Evolutionary conservation across 2,888 invertebrate genomes (phyloP), one percentile per base, ranked within the genome.

Genomic region (Rutpela maculata): DNA sequence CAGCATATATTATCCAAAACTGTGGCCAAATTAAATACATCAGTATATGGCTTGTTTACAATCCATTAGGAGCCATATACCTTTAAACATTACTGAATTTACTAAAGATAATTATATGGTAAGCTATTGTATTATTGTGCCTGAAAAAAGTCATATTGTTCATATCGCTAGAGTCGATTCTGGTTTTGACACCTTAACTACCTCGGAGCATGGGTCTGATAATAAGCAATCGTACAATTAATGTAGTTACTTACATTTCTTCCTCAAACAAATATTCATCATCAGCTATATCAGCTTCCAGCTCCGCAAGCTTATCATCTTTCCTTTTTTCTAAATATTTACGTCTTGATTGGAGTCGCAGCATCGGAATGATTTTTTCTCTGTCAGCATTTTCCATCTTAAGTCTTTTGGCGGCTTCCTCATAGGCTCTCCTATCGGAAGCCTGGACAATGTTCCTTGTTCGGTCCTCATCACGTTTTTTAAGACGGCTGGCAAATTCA

Each of bases 241-340:
- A 50, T n/a, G 50, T 57, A 76, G 74, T 55, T 70, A 92, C 94
- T 92, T 92, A 97, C 95, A 95, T 92, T 87, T 95, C 93, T 80
- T 97, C 96, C 72, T 96, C 95, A 89, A 99, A 99, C 0, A 99
- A 92, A 88, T 96, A 97, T 89, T 99, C 98, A 91, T 99, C 99
- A 89, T 99, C 99, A 65, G 94, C 91, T 76, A 99, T 96, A 87
- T 98, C 98, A 7, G 95, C 96, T 90, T 99, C 99, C 69, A 99
- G 90, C 89, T 99, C 99, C 11, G 95, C 94, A 50, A 99, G 93
- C 91, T 99, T 99, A 87, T 99, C 99, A 76, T 96, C 97, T 90
- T 98, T 98, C 63, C 99, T 93, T 89, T 99, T 99, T 87, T 96
- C 96, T 84, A 99, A 92, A 89, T 99, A 99, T 86, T 97, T 96